Conservation (phyloP, 2,888 invertebrate species). For the Deilephila porcellus region DNA sequence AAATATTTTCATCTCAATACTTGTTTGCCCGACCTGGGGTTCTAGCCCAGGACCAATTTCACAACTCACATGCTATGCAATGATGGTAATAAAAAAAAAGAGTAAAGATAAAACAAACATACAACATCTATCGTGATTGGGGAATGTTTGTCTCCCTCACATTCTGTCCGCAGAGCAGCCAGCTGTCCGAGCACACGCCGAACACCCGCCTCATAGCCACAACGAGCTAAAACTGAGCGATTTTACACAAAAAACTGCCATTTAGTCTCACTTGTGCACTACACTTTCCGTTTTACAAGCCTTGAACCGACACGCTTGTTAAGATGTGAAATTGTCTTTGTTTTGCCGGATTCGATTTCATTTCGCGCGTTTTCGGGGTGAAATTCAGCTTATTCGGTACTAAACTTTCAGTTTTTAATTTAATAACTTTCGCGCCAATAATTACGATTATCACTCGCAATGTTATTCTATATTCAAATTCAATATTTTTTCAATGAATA, state of each 20-base stretch:
- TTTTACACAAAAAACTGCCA: slow-evolving; percentile 60
- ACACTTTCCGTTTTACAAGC: slow-evolving; percentile 30
- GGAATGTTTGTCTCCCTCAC: slow-evolving; percentile 74
- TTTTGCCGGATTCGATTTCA: slow-evolving; percentile 32
- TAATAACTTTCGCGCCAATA: not conserved
- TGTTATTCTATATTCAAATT: not conserved
- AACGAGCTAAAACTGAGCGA: slow-evolving; percentile 39
- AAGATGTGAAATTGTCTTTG: slow-evolving; percentile 31
- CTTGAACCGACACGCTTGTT: slow-evolving; percentile 18
- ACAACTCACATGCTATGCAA: slow-evolving; percentile 5
- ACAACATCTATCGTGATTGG: slow-evolving; percentile 78
- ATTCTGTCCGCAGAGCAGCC: slow-evolving; percentile 82
- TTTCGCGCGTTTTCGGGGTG: not conserved
- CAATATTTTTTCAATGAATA: not conserved
- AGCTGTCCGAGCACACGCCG: slow-evolving; percentile 83
- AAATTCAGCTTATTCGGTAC: not conserved
- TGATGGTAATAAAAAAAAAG: slow-evolving; percentile 46
- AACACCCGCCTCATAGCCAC: slow-evolving; percentile 80
- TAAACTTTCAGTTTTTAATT: not conserved
- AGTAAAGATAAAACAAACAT: slow-evolving; percentile 75
- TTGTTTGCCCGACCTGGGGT: too few species aligned
- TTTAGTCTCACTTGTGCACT: slow-evolving; percentile 44
- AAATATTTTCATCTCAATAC: too few species aligned
- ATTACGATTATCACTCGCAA: not conserved
- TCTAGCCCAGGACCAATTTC: too few species aligned